Percentiles rank a stretch among this genome's conserved stretches.
Conservation (phyloP, 2,888 invertebrate species). For the Diloba caeruleocephala region DNA sequence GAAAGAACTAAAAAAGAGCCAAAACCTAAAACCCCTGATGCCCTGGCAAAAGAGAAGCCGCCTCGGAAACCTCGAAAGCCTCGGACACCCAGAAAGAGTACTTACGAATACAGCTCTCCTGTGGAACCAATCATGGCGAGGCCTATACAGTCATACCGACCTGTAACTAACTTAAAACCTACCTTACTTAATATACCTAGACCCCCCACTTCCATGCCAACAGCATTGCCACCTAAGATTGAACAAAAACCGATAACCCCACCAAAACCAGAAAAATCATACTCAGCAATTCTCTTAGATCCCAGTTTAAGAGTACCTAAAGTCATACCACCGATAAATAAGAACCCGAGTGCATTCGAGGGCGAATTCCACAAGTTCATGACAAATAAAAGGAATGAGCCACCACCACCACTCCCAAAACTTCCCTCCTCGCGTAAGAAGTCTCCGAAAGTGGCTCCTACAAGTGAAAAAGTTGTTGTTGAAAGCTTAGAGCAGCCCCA, state of each 20-base stretch:
- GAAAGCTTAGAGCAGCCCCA: slow-evolving; percentile 49
- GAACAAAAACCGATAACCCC: slow-evolving; percentile 25
- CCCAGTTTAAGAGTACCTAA: slow-evolving; percentile 65
- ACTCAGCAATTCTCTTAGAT: slow-evolving; percentile 55
- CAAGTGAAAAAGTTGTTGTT: slow-evolving; percentile 50
- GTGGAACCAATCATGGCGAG: slow-evolving; percentile 69
- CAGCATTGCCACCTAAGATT: slow-evolving; percentile 18
- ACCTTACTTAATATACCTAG: too few relatives aligned
- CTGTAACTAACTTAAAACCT: too few relatives aligned
- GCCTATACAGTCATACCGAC: slow-evolving; percentile 53
- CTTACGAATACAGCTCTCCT: slow-evolving; percentile 72
- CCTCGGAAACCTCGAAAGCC: slow-evolving; percentile 79
- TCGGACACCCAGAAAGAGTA: slow-evolving; percentile 69
- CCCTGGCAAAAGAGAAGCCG: slow-evolving; percentile 67
- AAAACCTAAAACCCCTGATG: slow-evolving; percentile 58
- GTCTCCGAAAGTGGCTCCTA: slow-evolving; percentile 13
- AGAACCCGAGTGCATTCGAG: slow-evolving; percentile 81
- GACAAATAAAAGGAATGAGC: slow-evolving; percentile 37
- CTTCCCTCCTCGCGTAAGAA: background rate
- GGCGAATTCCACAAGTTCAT: slow-evolving; percentile 83
- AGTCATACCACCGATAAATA: slow-evolving; percentile 72
- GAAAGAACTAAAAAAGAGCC: slow-evolving; percentile 66
- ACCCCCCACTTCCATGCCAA: slow-evolving; percentile 7
- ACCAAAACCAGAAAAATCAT: slow-evolving; percentile 35
- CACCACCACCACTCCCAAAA: background rate